Evolutionary conservation across 2,113 vertebrate species (phyloP).

Genomic region (Canis aureus): DNA sequence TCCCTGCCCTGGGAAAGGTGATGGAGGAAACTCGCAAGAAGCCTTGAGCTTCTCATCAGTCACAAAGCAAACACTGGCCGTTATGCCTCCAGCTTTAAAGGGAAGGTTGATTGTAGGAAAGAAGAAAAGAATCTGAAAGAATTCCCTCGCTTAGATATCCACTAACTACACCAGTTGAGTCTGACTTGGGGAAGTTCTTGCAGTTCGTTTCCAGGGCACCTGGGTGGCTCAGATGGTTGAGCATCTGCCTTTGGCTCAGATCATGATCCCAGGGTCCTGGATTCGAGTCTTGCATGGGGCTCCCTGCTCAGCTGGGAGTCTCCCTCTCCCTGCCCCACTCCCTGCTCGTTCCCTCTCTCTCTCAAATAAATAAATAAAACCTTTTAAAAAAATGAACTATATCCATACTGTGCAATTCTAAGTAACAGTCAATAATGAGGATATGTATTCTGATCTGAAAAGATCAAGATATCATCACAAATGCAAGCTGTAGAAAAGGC

Average conservation of each 20-base stretch:
- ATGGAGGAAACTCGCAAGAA: too few species aligned
- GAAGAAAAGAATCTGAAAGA: neutral
- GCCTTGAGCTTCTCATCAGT: neutral
- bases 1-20: accelerated
- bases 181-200: neutral
- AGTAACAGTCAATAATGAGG: neutral
- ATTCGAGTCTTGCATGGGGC: too few species aligned
- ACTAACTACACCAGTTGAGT: neutral
- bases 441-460: neutral
- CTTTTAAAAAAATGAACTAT: neutral
- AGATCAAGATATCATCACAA: neutral
- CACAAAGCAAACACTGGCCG: neutral
- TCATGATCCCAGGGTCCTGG: too few species aligned
- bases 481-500: neutral
- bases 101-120: neutral
- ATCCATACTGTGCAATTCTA: neutral
- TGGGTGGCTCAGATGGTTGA: too few species aligned
- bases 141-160: neutral
- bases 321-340: too few species aligned
- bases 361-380: too few species aligned
- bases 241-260: too few species aligned
- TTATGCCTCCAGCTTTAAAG: neutral
- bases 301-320: too few species aligned
- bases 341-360: too few species aligned
- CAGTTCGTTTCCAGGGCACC: too few species aligned